These are phyloP conservation scores for Urosaurus nigricauda DNA, from an alignment of 2,797 vertebrate species.

Conservation along the genomic window DNA sequence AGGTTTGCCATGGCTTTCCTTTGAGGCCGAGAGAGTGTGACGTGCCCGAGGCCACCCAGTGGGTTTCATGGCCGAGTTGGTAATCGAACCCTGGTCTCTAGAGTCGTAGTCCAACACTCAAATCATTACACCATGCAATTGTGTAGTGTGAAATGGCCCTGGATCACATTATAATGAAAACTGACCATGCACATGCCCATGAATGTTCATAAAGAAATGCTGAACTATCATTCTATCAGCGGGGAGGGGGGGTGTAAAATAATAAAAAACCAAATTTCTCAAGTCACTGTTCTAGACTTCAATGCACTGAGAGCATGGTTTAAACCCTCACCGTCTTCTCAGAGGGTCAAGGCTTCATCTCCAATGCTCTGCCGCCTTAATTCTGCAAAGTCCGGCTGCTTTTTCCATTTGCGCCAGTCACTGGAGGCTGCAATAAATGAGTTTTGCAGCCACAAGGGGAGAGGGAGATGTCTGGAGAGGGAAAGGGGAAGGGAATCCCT, in stretches of 20 bases:
- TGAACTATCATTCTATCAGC: not conserved
- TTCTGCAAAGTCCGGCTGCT: conserved; percentile 8
- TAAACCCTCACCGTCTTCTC: not conserved
- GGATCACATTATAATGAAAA: not conserved
- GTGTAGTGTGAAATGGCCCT: too few relatives aligned
- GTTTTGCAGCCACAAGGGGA: conserved; percentile 11
- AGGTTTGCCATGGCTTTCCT: too few relatives aligned
- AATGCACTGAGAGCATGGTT: not conserved
- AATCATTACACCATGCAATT: too few relatives aligned
- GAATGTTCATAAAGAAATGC: not conserved
- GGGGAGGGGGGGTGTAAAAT: too few relatives aligned
- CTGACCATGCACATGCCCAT: not conserved
- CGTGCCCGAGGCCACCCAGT: too few relatives aligned
- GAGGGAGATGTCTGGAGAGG: conserved; percentile 15
- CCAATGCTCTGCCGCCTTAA: not conserved
- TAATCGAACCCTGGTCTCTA: too few relatives aligned
- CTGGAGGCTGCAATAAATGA: conserved; percentile 27
- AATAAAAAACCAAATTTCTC: not conserved
- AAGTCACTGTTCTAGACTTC: not conserved
- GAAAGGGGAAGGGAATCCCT: conserved; percentile 56
- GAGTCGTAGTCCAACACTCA: too few relatives aligned
- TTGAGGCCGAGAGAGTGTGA: too few relatives aligned
- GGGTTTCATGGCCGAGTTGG: too few relatives aligned
- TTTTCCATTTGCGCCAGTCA: conserved; percentile 23
- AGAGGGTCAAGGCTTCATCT: not conserved